A percentile compares a stretch with the other conserved stretches of the same genome.
Conservation (phyloP, 2,888 invertebrate genomes). For the Rhagium mordax region DNA sequence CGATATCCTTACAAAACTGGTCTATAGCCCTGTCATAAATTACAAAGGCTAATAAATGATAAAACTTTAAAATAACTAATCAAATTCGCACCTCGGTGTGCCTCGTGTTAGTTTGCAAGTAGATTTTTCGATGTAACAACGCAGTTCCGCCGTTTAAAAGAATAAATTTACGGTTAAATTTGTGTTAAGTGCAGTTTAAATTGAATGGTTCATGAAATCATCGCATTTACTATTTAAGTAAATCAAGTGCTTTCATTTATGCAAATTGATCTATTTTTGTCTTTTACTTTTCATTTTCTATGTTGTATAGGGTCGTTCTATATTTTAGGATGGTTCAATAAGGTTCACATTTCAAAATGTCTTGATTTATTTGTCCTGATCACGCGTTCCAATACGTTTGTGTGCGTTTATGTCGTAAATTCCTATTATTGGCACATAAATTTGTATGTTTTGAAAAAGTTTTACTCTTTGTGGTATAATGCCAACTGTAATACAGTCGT, state of each 20-base stretch:
- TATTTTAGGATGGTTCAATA: neutral
- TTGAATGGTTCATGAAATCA: slow-evolving; percentile 12
- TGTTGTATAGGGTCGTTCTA: neutral
- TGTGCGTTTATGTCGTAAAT: slow-evolving; percentile 13
- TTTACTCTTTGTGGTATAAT: neutral
- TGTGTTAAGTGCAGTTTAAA: slow-evolving; percentile 5
- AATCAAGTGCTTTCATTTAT: slow-evolving; percentile 2
- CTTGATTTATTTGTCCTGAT: slow-evolving; percentile 11
- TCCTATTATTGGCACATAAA: neutral
- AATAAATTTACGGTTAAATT: slow-evolving; percentile 18
- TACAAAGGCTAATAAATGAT: slow-evolving; percentile 27
- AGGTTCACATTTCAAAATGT: neutral
- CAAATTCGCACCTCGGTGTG: slow-evolving; percentile 9
- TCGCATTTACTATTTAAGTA: neutral
- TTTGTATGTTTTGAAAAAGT: neutral
- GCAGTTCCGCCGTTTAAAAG: slow-evolving; percentile 1
- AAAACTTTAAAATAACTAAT: slow-evolving; percentile 12
- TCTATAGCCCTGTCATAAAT: slow-evolving; percentile 16
- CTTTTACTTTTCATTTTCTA: neutral
- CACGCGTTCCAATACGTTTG: slow-evolving; percentile 15
- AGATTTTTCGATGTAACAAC: slow-evolving; percentile 19
- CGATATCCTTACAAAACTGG: slow-evolving; percentile 12
- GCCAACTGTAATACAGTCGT: neutral
- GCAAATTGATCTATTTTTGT: slow-evolving; percentile 24
- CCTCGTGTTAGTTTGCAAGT: slow-evolving; percentile 4